Conservation (phyloP, 1,140 invertebrate genomes). For the Samia ricini region DNA sequence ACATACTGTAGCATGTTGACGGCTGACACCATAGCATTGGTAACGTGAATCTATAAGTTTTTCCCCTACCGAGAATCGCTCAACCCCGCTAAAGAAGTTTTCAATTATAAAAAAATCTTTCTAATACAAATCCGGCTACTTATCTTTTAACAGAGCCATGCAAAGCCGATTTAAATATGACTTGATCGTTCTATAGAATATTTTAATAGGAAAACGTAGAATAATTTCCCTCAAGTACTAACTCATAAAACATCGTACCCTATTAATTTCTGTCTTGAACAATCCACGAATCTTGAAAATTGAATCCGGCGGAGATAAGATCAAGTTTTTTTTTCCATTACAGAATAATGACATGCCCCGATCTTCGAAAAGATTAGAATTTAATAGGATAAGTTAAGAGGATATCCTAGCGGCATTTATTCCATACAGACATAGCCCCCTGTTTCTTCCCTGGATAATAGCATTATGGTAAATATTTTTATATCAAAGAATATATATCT, state of each 20-base stretch:
- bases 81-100: too few species aligned
- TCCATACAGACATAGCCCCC: too few species aligned
- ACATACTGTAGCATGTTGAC: too few species aligned
- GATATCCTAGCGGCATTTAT: too few species aligned
- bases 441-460: too few species aligned
- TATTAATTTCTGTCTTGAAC: conserved; percentile 24
- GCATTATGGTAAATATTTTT: too few species aligned
- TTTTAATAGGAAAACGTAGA: not conserved
- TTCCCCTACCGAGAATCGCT: too few species aligned
- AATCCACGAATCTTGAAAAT: conserved; percentile 26
- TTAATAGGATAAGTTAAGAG: conserved; percentile 29
- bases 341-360: conserved; percentile 19
- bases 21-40: too few species aligned
- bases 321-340: conserved; percentile 30
- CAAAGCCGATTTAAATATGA: not conserved
- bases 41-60: too few species aligned
- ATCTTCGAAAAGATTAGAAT: conserved; percentile 24
- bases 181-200: not conserved
- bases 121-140: not conserved
- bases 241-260: conserved; percentile 12
- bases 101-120: too few species aligned
- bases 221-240: not conserved
- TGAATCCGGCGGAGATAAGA: conserved; percentile 26
- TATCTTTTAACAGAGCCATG: not conserved
- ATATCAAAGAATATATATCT: too few species aligned